Conservation (phyloP, 2,113 vertebrate species). For the Austrofundulus limnaeus region DNA sequence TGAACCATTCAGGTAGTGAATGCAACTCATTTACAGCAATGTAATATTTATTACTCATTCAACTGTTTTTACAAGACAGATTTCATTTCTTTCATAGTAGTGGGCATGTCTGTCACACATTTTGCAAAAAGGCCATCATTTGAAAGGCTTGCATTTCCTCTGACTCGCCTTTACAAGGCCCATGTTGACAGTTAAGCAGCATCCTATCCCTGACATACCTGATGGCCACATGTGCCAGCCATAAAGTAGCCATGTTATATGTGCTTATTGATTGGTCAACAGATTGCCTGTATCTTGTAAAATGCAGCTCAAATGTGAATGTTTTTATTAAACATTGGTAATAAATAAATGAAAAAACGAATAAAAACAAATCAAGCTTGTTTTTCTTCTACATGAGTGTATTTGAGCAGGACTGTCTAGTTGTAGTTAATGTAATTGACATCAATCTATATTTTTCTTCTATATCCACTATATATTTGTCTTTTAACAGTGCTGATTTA, state of each 20-base stretch:
- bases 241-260: slow-evolving; percentile 62
- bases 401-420: not conserved
- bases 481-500: slow-evolving; percentile 17
- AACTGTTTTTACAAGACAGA: slow-evolving; percentile 64
- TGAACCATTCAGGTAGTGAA: slow-evolving; percentile 61
- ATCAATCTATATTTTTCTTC: not conserved
- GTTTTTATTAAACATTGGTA: slow-evolving; percentile 53
- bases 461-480: not conserved
- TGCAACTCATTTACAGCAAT: slow-evolving; percentile 63
- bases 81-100: slow-evolving; percentile 53
- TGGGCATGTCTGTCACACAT: slow-evolving; percentile 27
- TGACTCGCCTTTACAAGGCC: slow-evolving; percentile 56
- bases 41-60: slow-evolving; percentile 67
- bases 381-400: not conserved
- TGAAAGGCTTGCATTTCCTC: slow-evolving; percentile 57
- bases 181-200: slow-evolving; percentile 47
- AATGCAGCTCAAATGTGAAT: slow-evolving; percentile 49
- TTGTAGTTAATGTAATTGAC: not conserved
- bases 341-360: slow-evolving; percentile 42
- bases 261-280: slow-evolving; percentile 66
- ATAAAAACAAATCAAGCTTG: not conserved
- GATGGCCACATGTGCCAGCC: slow-evolving; percentile 39
- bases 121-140: slow-evolving; percentile 51
- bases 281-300: slow-evolving; percentile 69
- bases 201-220: slow-evolving; percentile 50